A percentile compares a stretch with the other conserved stretches of the same genome.
These are phyloP conservation scores for Platorchestia sp. DNA, from an alignment of 1,140 invertebrate species.

Conservation along the genomic window DNA sequence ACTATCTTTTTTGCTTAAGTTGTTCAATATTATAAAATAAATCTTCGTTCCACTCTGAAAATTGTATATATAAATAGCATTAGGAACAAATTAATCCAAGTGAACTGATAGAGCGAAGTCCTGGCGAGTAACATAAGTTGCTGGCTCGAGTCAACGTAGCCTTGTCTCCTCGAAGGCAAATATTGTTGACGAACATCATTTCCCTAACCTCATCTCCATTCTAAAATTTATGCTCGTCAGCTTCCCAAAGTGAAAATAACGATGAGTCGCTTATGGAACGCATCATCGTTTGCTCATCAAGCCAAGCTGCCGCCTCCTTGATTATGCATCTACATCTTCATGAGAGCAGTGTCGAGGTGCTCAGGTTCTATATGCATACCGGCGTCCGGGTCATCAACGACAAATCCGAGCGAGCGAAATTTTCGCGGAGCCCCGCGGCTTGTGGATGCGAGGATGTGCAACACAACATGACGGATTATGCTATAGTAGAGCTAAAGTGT, in stretches of 20 bases:
- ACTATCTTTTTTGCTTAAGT: too few species aligned
- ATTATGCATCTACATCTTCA: conserved; percentile 39
- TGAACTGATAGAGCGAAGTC: background rate
- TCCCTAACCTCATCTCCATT: conserved; percentile 9
- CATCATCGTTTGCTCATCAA: conserved; percentile 42
- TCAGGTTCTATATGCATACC: conserved; percentile 25
- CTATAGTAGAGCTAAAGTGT: too few species aligned
- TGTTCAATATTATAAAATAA: too few species aligned
- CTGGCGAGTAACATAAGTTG: background rate
- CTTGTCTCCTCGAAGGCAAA: background rate
- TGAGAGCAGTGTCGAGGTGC: background rate
- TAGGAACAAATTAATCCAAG: background rate
- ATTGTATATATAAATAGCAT: background rate
- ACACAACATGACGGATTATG: background rate
- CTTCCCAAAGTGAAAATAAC: conserved; percentile 32
- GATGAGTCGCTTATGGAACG: conserved; percentile 34
- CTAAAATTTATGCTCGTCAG: conserved; percentile 29
- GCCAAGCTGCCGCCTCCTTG: conserved; percentile 25
- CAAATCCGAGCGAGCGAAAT: background rate
- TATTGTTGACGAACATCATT: background rate
- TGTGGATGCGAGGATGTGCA: background rate
- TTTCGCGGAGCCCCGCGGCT: background rate
- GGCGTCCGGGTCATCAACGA: conserved; percentile 3
- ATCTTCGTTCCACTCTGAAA: too few species aligned
- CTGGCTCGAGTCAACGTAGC: background rate